Percentiles rank a stretch among this genome's conserved stretches.
phyloP scores from a whole-genome alignment of 2,888 invertebrate species.

The Trissolcus japonicus region DNA sequence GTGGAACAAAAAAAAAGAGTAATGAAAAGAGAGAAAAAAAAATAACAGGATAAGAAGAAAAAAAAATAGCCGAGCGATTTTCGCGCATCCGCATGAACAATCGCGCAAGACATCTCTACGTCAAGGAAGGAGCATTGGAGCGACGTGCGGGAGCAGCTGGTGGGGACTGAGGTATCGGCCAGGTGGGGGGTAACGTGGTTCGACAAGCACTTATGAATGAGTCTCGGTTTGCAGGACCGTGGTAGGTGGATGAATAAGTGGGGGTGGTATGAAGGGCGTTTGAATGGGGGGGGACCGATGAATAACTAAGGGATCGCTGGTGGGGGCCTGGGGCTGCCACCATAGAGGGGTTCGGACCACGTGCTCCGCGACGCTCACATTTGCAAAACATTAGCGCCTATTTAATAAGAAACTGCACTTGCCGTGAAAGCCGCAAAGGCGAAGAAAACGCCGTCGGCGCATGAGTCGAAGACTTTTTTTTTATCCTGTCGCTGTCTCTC shows the following conservation, averaged over 20 bases:
- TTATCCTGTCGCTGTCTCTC: background rate
- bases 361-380: constrained; percentile 61
- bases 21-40: background rate
- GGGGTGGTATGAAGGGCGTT: constrained; percentile 59
- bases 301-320: constrained; percentile 50
- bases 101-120: background rate
- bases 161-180: constrained; percentile 56
- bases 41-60: too few relatives aligned
- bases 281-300: constrained; percentile 50
- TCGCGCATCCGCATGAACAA: background rate
- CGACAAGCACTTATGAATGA: constrained; percentile 73
- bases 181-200: constrained; percentile 43
- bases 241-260: constrained; percentile 61
- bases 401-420: background rate
- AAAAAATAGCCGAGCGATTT: background rate
- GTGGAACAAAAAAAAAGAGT: background rate
- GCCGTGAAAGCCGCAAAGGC: background rate
- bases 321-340: constrained; percentile 60
- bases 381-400: constrained; percentile 1
- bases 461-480: too few relatives aligned
- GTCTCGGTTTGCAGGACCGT: constrained; percentile 59
- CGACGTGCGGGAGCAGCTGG: constrained; percentile 9
- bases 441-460: background rate
- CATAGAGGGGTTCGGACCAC: constrained; percentile 70
- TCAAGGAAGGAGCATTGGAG: background rate